Evolutionary conservation across 2,888 invertebrate genomes (phyloP), one percentile per base, ranked within the genome.

Genomic region (Morinoia aosen): DNA sequence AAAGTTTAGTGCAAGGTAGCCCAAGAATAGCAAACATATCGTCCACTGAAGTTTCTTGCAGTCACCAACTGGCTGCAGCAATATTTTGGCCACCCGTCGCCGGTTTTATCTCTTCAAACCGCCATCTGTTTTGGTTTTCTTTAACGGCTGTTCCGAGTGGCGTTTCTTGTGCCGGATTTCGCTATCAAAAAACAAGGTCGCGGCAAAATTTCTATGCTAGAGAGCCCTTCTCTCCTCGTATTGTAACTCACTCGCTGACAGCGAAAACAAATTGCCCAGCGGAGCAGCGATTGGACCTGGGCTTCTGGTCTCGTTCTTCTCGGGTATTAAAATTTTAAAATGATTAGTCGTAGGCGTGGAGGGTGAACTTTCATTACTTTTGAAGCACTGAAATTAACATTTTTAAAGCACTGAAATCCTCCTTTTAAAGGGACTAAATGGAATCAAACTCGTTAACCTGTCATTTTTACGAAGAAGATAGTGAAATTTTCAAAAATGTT

Each of bases 101-200:
- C 48, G 90, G 90, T 90, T 90, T 90, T 90, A 90, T 90, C 90
- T 90, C 90, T 90, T 90, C 90, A 90, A 90, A 90, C 40, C 90
- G 40, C 90, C 90, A 90, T 90, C 90, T 90, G 48, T 90, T 90
- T 90, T 90, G 90, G 40, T 90, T 90, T 90, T 90, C 90, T 90
- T 90, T 90, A 90, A 90, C 90, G 90, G 90, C 90, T 90, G 90
- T 48, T 90, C 90, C 40, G 90, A 90, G 90, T 90, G 90, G 48
- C 14, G 48, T 39, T 90, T 90, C 90, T 90, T 90, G 90, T 90
- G 90, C 90, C 39, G 48, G 90, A 48, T 90, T 90, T 90, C 48
- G 90, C 14, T 90, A 39, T 90, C 90, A 90, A 90, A 90, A 90
- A 90, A 90, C 90, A 90, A 39, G 19, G 90, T 39, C 12, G 90